Base-by-base conservation (phyloP, 2,113 vertebrate genomes). In the Vombatus ursinus region DNA sequence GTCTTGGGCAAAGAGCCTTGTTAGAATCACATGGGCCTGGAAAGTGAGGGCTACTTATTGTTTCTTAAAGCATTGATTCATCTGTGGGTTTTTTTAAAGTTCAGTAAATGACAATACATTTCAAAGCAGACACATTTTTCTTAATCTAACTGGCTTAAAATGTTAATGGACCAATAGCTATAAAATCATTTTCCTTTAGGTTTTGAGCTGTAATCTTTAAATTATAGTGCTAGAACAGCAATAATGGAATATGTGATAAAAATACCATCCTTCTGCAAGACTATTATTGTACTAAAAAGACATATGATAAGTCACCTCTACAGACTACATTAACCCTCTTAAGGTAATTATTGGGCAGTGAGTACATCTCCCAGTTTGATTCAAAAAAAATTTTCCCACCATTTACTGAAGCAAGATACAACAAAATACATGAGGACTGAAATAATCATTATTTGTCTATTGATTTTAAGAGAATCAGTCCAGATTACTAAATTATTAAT, bases 131-230 rank as follows among this genome's bases (percentile, higher is more conserved):
- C 7, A 44, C 19, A 84, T 84, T 84, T 84, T 84, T 84, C 68
- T 84, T 84, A 94, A 96, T 97, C 90, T 90, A 93, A 97, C 91
- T 44, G 92, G 92, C 68, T 96, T 95, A 97, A 96, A 97, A 47
- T 90, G 96, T 96, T 97, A 98, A 98, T 95, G 96, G 95, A 84
- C 53, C 89, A 22, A 7, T 26, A 47, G 96, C 93, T 96, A 94
- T 93, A 97, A 98, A 98, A 97, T 96, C 84, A 96, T 96, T 98
- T 97, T 0, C 31, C 49, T 96, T 96, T 97, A 93, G n/a, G 61
- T 44, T 97, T 91, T 95, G 89, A 96, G 96, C 91, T 93, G 93
- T 96, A 96, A 97, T 98, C 96, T 97, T 97, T 93, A 98, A 98
- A 98, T 97, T 96, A 97, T 2, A 6, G 94, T 77, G 95, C 95